Evolutionary conservation across 2,888 invertebrate species (phyloP).

Genomic region (Nysson spinosus): DNA sequence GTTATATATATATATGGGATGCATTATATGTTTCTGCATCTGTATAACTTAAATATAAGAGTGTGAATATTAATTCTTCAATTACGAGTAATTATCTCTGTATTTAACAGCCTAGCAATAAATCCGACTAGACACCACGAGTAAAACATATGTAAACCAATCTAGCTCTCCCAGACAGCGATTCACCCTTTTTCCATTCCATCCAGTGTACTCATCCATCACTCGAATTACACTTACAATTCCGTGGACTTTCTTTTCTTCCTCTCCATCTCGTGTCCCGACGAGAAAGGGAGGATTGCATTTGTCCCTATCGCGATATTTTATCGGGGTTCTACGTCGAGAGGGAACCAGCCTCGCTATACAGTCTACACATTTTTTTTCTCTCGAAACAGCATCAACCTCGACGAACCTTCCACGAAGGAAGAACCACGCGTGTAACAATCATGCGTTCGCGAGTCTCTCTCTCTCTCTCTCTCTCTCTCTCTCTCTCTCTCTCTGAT

Average conservation of each 20-base stretch:
- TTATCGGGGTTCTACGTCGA: slow-evolving; percentile 31
- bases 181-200: no score
- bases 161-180: no score
- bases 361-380: slow-evolving; percentile 15
- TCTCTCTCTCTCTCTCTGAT: background rate
- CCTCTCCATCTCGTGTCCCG: slow-evolving; percentile 1
- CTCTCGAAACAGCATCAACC: slow-evolving; percentile 8
- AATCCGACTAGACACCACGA: no score
- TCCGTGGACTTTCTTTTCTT: background rate
- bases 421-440: background rate
- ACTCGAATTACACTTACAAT: slow-evolving; percentile 16
- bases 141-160: no score
- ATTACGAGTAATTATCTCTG: no score
- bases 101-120: no score
- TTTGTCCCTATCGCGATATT: slow-evolving; percentile 37
- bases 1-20: no score
- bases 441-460: no score
- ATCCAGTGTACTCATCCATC: no score
- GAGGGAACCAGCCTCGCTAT: slow-evolving; percentile 8
- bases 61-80: no score
- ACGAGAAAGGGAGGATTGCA: slow-evolving; percentile 12
- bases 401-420: background rate
- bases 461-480: slow-evolving; percentile 6
- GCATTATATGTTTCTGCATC: no score
- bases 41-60: no score